These are phyloP conservation scores for Trachythela sp. DNA, from an alignment of 64 coral and sea anemone species.

Conservation along the genomic window DNA sequence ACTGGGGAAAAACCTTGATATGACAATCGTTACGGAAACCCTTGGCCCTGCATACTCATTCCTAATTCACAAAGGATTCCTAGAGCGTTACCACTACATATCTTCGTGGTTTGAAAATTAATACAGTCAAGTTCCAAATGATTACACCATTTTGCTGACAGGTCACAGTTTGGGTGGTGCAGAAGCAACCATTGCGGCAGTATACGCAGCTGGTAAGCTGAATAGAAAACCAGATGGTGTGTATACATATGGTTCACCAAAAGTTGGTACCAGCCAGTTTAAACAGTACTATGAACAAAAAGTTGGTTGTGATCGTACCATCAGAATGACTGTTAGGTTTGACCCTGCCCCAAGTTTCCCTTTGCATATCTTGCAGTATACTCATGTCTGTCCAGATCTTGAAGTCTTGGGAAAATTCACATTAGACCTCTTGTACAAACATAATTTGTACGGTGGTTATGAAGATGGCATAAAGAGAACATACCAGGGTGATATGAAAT, in stretches of 20 bases:
- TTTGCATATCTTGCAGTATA: neutral
- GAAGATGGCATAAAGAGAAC: neutral
- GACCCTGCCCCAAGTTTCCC: neutral
- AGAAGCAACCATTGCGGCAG: conserved; percentile 9
- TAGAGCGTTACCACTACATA: neutral
- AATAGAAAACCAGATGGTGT: neutral
- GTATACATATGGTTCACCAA: neutral
- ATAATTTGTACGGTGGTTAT: conserved; percentile 11
- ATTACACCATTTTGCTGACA: neutral
- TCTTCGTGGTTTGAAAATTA: neutral
- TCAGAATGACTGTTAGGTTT: neutral
- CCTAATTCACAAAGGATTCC: neutral
- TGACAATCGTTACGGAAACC: neutral
- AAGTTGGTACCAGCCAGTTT: neutral
- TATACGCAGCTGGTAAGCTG: neutral
- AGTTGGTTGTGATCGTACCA: neutral
- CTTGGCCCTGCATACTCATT: neutral
- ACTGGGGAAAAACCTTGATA: neutral
- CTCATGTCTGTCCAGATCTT: neutral
- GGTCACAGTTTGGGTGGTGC: neutral
- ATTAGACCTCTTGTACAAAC: neutral
- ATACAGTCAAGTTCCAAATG: conserved; percentile 5
- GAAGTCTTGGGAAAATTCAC: neutral
- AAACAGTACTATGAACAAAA: neutral
- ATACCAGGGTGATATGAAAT: neutral